A percentile compares a stretch with the other conserved stretches of the same genome.
Conservation (phyloP, 2,888 invertebrate genomes). For the Xestia rhomboidea region DNA sequence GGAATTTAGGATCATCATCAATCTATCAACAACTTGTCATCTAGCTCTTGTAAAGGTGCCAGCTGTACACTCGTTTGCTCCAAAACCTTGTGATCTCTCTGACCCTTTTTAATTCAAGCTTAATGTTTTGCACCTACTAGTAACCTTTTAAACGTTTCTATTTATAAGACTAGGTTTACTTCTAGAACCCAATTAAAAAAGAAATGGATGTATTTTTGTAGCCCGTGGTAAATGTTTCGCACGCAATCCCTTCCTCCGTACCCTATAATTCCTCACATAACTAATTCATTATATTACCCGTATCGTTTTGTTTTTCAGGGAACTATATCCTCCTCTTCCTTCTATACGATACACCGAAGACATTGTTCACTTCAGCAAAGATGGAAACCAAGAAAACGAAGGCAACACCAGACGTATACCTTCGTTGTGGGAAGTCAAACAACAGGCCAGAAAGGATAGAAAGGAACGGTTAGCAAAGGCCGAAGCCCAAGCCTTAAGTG, state of each 20-base stretch:
- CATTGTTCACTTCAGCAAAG: slow-evolving; percentile 65
- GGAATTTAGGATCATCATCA: slow-evolving; percentile 47
- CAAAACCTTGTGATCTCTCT: slow-evolving; percentile 33
- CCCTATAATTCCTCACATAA: too few species aligned
- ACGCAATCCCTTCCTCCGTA: neutral
- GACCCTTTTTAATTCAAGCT: slow-evolving; percentile 8
- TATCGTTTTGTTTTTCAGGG: slow-evolving; percentile 69
- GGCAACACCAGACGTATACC: slow-evolving; percentile 55
- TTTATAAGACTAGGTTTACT: neutral
- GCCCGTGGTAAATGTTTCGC: neutral
- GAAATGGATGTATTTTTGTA: neutral
- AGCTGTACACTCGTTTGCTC: slow-evolving; percentile 26
- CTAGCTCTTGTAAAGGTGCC: slow-evolving; percentile 53
- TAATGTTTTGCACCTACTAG: slow-evolving; percentile 10
- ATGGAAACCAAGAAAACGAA: slow-evolving; percentile 47
- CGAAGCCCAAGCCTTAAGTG: slow-evolving; percentile 25
- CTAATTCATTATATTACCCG: neutral
- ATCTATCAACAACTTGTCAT: slow-evolving; percentile 55
- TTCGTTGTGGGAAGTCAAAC: slow-evolving; percentile 49
- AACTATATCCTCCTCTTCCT: slow-evolving; percentile 74
- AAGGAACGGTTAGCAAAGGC: slow-evolving; percentile 38
- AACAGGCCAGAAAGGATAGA: slow-evolving; percentile 49
- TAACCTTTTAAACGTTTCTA: slow-evolving; percentile 11
- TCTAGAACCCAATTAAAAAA: neutral
- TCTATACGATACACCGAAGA: slow-evolving; percentile 71